Evolutionary conservation across 2,113 vertebrate species (phyloP), one percentile per base, ranked within the genome.

Genomic region (Eptesicus fuscus): DNA sequence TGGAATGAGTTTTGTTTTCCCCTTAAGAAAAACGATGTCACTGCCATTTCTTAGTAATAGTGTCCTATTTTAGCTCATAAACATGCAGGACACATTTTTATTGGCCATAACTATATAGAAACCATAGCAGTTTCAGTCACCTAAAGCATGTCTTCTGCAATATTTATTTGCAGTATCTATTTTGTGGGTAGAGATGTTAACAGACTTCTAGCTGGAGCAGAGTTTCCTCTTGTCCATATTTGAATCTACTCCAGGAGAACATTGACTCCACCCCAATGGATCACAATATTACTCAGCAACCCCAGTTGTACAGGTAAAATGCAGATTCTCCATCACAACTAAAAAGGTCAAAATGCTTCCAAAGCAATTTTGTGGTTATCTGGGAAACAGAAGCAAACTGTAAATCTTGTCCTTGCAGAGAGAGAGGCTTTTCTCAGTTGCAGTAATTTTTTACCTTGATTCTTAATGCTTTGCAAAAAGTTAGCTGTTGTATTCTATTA

Each of bases 401-500:
- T 69, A 74, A 69, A 53, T 69, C 53, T 79, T 67, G n/a, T 78
- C 6, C 40, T 86, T 56, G 84, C 13, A 91, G 49, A n/a, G 90
- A 63, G 17, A 78, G 16, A 91, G 28, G 18, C 4, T n/a, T 78
- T 83, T 85, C 74, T 71, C 4, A 88, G 47, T 59, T 23, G n/a
- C 25, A 28, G 0, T 69, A 42, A 49, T 61, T 83, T 84, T 88
- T 53, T 71, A 83, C 16, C 37, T 90, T 51, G 20, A 63, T 83
- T 89, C 63, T 83, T n/a, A 93, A 78, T 83, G 35, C 35, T 92
- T 95, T 87, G 59, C 18, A 17, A 61, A 94, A 92, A n/a, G 28
- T 37, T n/a, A 63, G 16, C 44, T 87, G 2, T 56, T 88, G 3
- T 83, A 87, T 49, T 87, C 22, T 94, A 2, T 79, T 53, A 23